These are phyloP conservation scores for Neostethus bicornis DNA, from an alignment of 2,797 vertebrate species.

Conservation along the genomic window DNA sequence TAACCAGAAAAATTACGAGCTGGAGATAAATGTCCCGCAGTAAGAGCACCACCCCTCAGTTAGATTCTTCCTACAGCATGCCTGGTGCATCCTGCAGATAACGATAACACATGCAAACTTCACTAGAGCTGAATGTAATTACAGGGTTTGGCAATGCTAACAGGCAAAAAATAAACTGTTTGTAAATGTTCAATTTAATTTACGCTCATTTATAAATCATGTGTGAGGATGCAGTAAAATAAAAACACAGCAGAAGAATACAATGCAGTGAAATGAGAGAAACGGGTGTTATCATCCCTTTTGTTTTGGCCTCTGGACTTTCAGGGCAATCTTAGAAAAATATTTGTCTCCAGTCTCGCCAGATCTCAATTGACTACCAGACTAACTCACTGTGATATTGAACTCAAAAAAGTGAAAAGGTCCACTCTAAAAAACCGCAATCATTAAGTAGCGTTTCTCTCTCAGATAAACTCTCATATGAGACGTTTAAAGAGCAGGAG, in stretches of 20 bases:
- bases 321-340: constrained; percentile 80
- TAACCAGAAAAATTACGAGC: constrained; percentile 28
- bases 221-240: constrained; percentile 1
- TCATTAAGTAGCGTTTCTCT: constrained; percentile 29
- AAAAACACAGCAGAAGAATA: constrained; percentile 21
- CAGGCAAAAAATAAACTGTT: constrained; percentile 5
- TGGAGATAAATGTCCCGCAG: constrained; percentile 24
- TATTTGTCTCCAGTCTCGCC: constrained; percentile 84
- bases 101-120: constrained; percentile 42
- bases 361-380: constrained; percentile 71
- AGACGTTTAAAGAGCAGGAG: constrained; percentile 37
- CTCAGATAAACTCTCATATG: constrained; percentile 35
- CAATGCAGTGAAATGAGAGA: constrained; percentile 26
- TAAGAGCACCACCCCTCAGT: constrained; percentile 32
- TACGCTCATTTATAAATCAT: constrained; percentile 17
- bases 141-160: constrained; percentile 10
- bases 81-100: constrained; percentile 63
- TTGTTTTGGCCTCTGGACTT: constrained; percentile 58
- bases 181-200: constrained; percentile 19
- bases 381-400: constrained; percentile 81
- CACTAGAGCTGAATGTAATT: constrained; percentile 12
- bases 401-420: constrained; percentile 51
- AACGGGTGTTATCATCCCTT: constrained; percentile 53
- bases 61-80: constrained; percentile 25
- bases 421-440: constrained; percentile 41